These are phyloP conservation scores for Mus spretus DNA, from an alignment of 2,797 vertebrate species.

Conservation along the genomic window DNA sequence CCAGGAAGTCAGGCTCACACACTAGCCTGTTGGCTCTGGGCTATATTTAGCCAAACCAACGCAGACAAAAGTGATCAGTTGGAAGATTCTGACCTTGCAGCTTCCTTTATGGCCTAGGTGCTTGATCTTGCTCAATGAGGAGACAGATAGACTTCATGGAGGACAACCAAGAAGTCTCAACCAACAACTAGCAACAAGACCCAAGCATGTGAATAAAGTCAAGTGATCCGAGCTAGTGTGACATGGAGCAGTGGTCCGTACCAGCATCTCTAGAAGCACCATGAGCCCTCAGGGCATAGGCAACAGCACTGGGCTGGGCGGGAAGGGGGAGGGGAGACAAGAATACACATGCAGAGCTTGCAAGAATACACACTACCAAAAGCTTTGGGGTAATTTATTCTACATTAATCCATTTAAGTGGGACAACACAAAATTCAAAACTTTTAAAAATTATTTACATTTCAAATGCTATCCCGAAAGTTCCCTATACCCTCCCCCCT, in stretches of 20 bases:
- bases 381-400: slow-evolving; percentile 32
- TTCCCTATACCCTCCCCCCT: too few relatives aligned
- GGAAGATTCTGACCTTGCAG: background rate
- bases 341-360: too few relatives aligned
- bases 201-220: background rate
- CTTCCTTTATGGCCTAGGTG: background rate
- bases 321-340: too few relatives aligned
- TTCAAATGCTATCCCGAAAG: too few relatives aligned
- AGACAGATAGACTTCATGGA: background rate
- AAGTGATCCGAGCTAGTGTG: background rate
- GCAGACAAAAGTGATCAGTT: background rate
- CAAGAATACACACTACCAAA: background rate
- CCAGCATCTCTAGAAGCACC: background rate
- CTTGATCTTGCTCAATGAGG: background rate
- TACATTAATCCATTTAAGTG: background rate
- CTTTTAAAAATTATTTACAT: background rate
- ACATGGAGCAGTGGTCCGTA: background rate
- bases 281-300: background rate
- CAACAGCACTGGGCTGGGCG: background rate
- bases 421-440: slow-evolving; percentile 61
- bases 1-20: background rate
- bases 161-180: background rate
- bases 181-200: background rate
- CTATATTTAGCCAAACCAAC: background rate
- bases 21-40: background rate